Base-by-base conservation (phyloP, 2,888 invertebrate species). In the Plemyria rubiginata region DNA sequence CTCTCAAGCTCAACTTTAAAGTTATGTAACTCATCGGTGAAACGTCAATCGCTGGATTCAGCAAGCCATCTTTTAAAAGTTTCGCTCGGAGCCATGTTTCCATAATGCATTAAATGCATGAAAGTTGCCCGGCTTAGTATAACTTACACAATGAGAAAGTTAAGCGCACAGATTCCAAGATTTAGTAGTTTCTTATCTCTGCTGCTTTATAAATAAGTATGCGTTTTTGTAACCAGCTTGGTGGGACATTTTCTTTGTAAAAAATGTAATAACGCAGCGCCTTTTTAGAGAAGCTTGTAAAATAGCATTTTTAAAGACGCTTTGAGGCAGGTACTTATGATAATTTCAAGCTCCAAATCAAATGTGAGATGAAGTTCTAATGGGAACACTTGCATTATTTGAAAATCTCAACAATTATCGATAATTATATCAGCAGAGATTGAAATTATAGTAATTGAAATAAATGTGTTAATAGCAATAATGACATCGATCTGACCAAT, bases 71-170 rank as follows among this genome's bases (percentile, higher is more conserved):
- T 72, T 74, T 74, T 68, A 67, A 72, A 78, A 76, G 70, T 78
- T 77, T 62, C 60, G 56, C 63, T 66, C 54, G 65, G 36, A 71
- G 68, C 57, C 57, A 58, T 71, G 70, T 70, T 77, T 70, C 66
- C 65, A 76, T 76, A 76, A 79, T 78, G 76, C 80, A 77, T 77
- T 66, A 70, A 74, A 74, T 70, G 67, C 67, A 68, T 63, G 64
- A 63, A 66, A 70, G 59, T 67, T 70, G 40, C 60, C 59, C 53
- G 60, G 62, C 68, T 67, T 67, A 66, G 65, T 67, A 62, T 70
- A 69, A 71, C 60, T 73, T 67, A 62, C 65, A 66, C 66, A 66
- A 70, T 66, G 65, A 68, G 64, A 62, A 67, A 69, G 64, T 71
- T 68, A 61, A 66, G 58, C 66, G 60, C 61, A 60, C 63, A 65